phyloP scores from a whole-genome alignment of 2,888 invertebrate genomes.

The Dolomedes plantarius region DNA sequence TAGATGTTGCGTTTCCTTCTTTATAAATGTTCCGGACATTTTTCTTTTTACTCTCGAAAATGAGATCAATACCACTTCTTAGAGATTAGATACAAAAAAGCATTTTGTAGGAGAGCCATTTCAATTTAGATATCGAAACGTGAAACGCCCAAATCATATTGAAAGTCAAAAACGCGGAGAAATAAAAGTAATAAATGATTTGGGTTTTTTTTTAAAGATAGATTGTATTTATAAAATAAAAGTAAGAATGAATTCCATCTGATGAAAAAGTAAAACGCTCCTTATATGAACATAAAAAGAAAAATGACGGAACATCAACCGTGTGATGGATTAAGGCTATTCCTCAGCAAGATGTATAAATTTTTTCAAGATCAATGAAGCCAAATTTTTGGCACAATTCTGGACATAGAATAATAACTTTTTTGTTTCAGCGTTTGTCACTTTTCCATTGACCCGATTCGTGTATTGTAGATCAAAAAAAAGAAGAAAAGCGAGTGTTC shows the following conservation, averaged over 20 bases:
- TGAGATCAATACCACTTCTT: neutral
- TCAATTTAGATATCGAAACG: neutral
- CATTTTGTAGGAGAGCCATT: neutral
- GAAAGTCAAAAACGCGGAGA: neutral
- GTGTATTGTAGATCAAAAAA: slow-evolving; percentile 7
- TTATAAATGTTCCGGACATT: neutral
- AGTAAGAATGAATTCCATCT: slow-evolving; percentile 22
- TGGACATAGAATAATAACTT: slow-evolving; percentile 42
- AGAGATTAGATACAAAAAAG: neutral
- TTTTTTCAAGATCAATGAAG: slow-evolving; percentile 47
- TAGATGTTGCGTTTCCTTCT: neutral
- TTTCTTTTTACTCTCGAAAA: neutral
- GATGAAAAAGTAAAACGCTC: neutral
- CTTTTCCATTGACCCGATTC: slow-evolving; percentile 49
- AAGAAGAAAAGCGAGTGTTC: neutral
- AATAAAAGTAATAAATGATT: slow-evolving; percentile 20
- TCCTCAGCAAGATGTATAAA: slow-evolving; percentile 1
- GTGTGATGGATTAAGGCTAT: slow-evolving; percentile 40
- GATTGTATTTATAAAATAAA: slow-evolving; percentile 9
- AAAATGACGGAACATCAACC: slow-evolving; percentile 25
- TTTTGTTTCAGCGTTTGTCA: slow-evolving; percentile 60
- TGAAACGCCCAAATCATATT: slow-evolving; percentile 8
- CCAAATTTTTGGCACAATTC: slow-evolving; percentile 53
- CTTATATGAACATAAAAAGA: neutral
- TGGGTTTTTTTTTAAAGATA: neutral